Conservation (phyloP, 2,888 invertebrate genomes). For the Sylvicola cinctus region DNA sequence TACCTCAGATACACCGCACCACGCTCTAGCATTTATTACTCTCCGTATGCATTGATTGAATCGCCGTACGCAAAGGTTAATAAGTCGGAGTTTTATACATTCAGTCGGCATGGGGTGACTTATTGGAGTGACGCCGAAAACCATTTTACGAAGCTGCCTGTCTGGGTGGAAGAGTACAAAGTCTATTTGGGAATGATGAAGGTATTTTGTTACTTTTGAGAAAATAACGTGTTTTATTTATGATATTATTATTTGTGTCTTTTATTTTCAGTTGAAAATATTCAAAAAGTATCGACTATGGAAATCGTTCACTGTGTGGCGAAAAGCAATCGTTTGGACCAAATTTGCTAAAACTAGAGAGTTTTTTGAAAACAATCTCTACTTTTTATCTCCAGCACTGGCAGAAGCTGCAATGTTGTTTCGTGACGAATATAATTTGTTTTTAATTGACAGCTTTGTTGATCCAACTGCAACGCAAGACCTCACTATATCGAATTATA, state of each 20-base stretch:
- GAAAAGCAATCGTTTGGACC: conserved; percentile 44
- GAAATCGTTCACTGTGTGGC: conserved; percentile 70
- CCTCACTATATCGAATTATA: conserved; percentile 41
- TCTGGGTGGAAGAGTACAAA: conserved; percentile 70
- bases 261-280: conserved; percentile 33
- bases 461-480: conserved; percentile 31
- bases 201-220: conserved; percentile 21
- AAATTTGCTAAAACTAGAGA: conserved; percentile 40
- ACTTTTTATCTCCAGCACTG: conserved; percentile 49
- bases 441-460: conserved; percentile 39
- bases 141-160: conserved; percentile 52
- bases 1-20: conserved; percentile 58
- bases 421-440: conserved; percentile 41
- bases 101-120: conserved; percentile 66
- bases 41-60: conserved; percentile 56
- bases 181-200: conserved; percentile 56
- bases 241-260: too few species aligned
- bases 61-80: conserved; percentile 50
- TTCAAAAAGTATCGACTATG: conserved; percentile 47
- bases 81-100: conserved; percentile 53
- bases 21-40: conserved; percentile 48
- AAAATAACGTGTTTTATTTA: neutral
- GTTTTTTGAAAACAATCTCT: conserved; percentile 43
- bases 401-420: conserved; percentile 50
- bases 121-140: conserved; percentile 50